Base-by-base conservation (phyloP, 2,113 vertebrate genomes). In the Willisornis vidua region DNA sequence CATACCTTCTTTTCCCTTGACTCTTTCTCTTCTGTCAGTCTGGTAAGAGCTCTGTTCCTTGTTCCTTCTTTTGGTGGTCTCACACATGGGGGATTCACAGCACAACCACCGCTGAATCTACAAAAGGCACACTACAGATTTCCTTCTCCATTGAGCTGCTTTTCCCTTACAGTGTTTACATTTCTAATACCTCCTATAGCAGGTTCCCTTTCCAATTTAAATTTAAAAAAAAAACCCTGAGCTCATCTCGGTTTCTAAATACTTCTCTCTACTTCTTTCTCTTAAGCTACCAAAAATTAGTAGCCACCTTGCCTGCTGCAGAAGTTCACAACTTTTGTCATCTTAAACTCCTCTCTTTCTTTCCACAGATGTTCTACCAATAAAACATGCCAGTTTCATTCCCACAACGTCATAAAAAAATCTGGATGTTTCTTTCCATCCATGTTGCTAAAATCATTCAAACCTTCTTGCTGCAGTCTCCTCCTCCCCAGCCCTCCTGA, bases 331-430 rank as follows among this genome's bases (percentile, higher is more conserved):
- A 85, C 65, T 93, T 77, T 87, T 11, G n/a, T 75, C 33, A 2
- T 93, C 58, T 78, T 77, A 57, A 93, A 82, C 43, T 76, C 71
- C 57, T 90, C 70, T 66, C 66, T 78, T 88, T 88, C 26, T 18
- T 95, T 77, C n/a, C 76, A 92, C 96, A 96, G 88, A 94, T 90
- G 80, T 93, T 96, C 90, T 54, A 89, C 65, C 88, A 94, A 81
- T 58, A 89, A 75, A 72, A 54, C 70, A 90, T 79, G 92, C 57
- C 92, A 94, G 61, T 66, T 92, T 89, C 70, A 81, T 65, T 73
- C 85, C 90, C 26, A 59, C 55, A 54, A 65, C 2, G 31, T 89
- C 93, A 89, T n/a, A 14, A 79, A 90, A 81, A 94, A 86, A 84
- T 81, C 90, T 93, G 77, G 45, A 37, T 95, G 23, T 51, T 85